A percentile compares a stretch with the other conserved stretches of the same genome.
Conservation (phyloP, 2,888 invertebrate species). For the Cephus spinipes region DNA sequence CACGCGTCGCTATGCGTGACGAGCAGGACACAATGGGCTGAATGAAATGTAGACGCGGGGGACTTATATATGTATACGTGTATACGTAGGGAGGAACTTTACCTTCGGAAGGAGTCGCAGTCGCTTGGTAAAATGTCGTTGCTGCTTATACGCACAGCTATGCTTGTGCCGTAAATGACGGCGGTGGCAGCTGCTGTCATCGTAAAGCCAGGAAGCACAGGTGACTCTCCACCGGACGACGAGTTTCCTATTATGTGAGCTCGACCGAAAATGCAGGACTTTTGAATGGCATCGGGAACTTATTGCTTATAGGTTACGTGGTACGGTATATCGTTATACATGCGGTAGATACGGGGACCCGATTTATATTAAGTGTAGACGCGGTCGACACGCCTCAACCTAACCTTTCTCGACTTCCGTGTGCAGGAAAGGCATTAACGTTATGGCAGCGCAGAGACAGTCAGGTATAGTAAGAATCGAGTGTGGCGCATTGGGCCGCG, state of each 20-base stretch:
- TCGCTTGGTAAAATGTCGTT: not conserved
- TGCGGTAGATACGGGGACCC: not conserved
- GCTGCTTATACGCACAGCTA: not conserved
- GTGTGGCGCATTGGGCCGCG: not conserved
- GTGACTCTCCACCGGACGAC: not conserved
- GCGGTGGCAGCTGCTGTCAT: not conserved
- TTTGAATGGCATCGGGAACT: not conserved
- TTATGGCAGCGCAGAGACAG: not conserved
- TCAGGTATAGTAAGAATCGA: not conserved
- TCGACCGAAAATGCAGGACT: not conserved
- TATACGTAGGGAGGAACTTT: not conserved
- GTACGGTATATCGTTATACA: not conserved
- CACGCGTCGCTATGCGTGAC: slow-evolving; percentile 7
- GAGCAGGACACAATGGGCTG: not conserved
- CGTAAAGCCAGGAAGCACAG: not conserved
- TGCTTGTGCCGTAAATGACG: not conserved
- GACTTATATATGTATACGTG: not conserved
- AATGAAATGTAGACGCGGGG: not conserved
- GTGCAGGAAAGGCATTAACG: not conserved
- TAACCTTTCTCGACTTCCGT: not conserved
- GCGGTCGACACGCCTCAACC: not conserved
- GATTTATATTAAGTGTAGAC: not conserved
- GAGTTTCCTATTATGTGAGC: not conserved
- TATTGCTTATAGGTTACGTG: not conserved
- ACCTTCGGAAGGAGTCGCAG: not conserved